Percentiles rank a stretch among this genome's conserved stretches.
These are phyloP conservation scores for Pseudoatta argentina DNA, from an alignment of 1,140 invertebrate genomes.

Conservation along the genomic window DNA sequence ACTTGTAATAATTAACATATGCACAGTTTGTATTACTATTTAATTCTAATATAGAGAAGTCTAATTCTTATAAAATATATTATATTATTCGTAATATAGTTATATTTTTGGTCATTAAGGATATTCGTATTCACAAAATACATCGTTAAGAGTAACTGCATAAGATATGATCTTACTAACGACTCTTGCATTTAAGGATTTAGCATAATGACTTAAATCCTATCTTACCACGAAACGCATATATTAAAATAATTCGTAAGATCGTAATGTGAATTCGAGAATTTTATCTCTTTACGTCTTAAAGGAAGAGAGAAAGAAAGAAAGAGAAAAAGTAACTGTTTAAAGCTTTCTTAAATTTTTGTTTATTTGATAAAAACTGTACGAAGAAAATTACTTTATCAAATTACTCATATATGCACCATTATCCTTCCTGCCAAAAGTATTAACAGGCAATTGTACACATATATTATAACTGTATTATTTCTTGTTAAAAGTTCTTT, in stretches of 20 bases:
- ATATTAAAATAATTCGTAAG: slow-evolving; percentile 40
- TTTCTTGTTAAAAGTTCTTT: background rate
- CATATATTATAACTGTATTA: background rate
- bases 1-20: background rate
- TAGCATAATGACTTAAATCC: slow-evolving; percentile 44
- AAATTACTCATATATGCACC: background rate
- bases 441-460: background rate
- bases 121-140: slow-evolving; percentile 28
- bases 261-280: background rate
- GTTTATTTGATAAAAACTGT: background rate
- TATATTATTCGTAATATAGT: background rate
- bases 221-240: slow-evolving; percentile 1
- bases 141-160: slow-evolving; percentile 25
- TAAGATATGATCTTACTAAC: slow-evolving; percentile 56
- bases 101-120: slow-evolving; percentile 50
- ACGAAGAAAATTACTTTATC: background rate
- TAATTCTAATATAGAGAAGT: background rate
- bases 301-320: background rate
- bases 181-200: slow-evolving; percentile 55
- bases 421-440: background rate
- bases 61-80: background rate
- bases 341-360: background rate
- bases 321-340: background rate
- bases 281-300: background rate
- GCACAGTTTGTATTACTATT: background rate